Evolutionary conservation across 2,113 vertebrate species (phyloP).

Genomic region (Myotis lucifugus): DNA sequence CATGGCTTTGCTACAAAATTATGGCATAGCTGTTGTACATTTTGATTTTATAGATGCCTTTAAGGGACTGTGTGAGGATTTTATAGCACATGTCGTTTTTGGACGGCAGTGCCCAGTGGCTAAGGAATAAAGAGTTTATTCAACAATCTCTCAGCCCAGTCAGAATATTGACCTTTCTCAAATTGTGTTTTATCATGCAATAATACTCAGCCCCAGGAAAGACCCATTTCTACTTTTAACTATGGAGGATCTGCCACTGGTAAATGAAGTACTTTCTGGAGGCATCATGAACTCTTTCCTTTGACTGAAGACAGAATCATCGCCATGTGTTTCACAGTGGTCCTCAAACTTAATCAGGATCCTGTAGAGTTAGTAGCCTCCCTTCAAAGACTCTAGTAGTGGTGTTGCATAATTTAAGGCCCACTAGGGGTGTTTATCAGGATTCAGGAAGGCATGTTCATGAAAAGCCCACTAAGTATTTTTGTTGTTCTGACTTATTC

Average conservation of each 20-base stretch:
- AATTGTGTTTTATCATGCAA: neutral
- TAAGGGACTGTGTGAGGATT: neutral
- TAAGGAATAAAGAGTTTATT: neutral
- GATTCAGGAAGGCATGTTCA: slow-evolving; percentile 51
- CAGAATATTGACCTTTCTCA: neutral
- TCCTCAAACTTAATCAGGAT: neutral
- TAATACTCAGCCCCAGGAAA: neutral
- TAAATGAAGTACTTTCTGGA: neutral
- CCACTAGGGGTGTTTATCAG: neutral
- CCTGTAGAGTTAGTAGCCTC: too few species aligned
- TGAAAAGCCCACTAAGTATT: slow-evolving; percentile 54
- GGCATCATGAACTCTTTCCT: neutral
- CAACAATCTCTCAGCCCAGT: neutral
- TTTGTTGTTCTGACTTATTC: slow-evolving; percentile 67
- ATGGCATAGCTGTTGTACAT: neutral
- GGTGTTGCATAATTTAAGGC: slow-evolving; percentile 2
- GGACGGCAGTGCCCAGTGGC: neutral
- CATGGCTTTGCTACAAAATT: neutral
- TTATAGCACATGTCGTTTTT: neutral
- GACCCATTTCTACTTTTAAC: neutral
- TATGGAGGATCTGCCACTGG: neutral
- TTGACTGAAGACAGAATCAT: neutral
- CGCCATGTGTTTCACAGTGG: slow-evolving; percentile 27
- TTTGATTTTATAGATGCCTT: neutral
- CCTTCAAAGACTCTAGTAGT: neutral